Evolutionary conservation across 2,797 vertebrate species (phyloP).

Genomic region (Notoglanidium macrostoma): DNA sequence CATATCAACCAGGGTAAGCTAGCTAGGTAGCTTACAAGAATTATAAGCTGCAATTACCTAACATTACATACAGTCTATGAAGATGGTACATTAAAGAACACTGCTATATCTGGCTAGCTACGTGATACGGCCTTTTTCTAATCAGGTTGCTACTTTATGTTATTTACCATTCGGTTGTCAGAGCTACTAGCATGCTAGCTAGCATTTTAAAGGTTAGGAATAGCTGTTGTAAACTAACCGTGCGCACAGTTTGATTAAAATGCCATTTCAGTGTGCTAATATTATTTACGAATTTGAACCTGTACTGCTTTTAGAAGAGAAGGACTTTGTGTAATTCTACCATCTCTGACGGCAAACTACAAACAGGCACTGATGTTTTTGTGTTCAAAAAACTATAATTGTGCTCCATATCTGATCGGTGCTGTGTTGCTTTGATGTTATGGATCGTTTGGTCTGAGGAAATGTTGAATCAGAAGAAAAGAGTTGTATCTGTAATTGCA

Average conservation of each 20-base stretch:
- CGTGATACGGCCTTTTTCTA: background rate
- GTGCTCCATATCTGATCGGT: slow-evolving; percentile 16
- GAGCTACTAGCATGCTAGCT: background rate
- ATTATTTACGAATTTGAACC: background rate
- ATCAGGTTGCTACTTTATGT: background rate
- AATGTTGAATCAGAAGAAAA: slow-evolving; percentile 63
- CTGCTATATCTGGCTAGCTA: background rate
- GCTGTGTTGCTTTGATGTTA: slow-evolving; percentile 36
- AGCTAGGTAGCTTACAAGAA: background rate
- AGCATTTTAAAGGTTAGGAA: background rate
- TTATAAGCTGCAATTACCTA: background rate
- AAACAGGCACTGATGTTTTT: background rate
- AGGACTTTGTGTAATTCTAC: background rate
- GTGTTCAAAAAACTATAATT: background rate
- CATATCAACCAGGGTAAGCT: background rate
- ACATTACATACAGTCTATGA: background rate
- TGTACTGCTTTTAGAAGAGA: background rate
- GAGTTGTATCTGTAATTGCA: slow-evolving; percentile 55
- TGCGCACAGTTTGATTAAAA: background rate
- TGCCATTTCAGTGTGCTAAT: background rate
- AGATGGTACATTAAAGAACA: too few species aligned
- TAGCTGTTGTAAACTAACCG: background rate
- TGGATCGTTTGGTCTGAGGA: slow-evolving; percentile 54
- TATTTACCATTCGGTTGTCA: too few species aligned
- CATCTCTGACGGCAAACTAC: too few species aligned